Percentiles rank a stretch among this genome's conserved stretches.
These are phyloP conservation scores for Drosophila barbarae DNA, from an alignment of 2,888 invertebrate species.

Conservation along the genomic window DNA sequence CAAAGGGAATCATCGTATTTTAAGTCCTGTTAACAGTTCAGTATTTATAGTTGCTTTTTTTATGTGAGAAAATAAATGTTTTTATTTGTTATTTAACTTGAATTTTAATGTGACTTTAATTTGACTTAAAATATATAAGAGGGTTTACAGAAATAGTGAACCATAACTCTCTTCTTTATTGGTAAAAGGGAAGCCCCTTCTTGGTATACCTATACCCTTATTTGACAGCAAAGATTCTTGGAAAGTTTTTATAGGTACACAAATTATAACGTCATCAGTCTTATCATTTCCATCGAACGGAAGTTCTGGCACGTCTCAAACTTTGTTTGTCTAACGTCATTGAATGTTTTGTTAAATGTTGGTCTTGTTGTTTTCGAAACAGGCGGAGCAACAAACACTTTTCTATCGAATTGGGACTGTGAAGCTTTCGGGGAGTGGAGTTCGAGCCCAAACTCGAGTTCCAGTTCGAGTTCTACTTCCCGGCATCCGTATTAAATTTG, in stretches of 20 bases:
- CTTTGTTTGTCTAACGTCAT: slow-evolving; percentile 38
- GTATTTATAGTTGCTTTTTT: slow-evolving; percentile 26
- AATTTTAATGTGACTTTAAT: neutral
- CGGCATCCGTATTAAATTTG: slow-evolving; percentile 46
- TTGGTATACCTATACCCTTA: no score
- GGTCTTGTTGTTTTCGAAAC: slow-evolving; percentile 7
- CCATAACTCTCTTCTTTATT: neutral
- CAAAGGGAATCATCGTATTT: slow-evolving; percentile 17
- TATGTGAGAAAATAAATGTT: slow-evolving; percentile 16
- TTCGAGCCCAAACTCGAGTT: neutral
- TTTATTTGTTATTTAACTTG: slow-evolving; percentile 17
- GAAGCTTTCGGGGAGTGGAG: slow-evolving; percentile 5
- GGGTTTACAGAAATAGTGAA: no score
- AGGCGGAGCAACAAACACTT: slow-evolving; percentile 23
- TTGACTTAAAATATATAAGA: no score
- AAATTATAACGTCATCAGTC: slow-evolving; percentile 31
- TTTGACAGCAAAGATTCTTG: slow-evolving; percentile 1
- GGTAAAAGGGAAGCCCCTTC: no score
- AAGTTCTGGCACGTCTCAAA: slow-evolving; percentile 40
- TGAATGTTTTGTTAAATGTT: slow-evolving; percentile 36
- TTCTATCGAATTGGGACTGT: slow-evolving; percentile 22
- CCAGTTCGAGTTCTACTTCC: slow-evolving; percentile 20
- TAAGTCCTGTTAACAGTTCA: slow-evolving; percentile 8
- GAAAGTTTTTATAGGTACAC: neutral
- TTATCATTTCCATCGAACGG: slow-evolving; percentile 24